These are phyloP conservation scores for Datnioides undecimradiatus DNA, from an alignment of 2,113 vertebrate species.

Conservation along the genomic window DNA sequence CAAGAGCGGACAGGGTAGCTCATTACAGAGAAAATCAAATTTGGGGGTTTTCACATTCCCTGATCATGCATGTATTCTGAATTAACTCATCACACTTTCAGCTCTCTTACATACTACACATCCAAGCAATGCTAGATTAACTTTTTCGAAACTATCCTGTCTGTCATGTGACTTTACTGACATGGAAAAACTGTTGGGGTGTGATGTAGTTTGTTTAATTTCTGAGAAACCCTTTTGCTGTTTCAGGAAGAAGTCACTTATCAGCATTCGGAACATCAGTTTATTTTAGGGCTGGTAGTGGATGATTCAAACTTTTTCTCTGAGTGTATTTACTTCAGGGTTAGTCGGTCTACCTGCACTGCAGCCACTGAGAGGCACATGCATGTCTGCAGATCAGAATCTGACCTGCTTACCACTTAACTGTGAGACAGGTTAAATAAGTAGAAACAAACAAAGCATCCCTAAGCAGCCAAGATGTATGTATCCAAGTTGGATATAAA, in stretches of 20 bases:
- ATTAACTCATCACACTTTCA: too few relatives aligned
- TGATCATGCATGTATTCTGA: too few relatives aligned
- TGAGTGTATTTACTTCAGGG: not conserved
- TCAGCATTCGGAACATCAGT: not conserved
- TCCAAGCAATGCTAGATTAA: too few relatives aligned
- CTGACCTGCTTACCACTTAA: not conserved
- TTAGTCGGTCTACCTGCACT: not conserved
- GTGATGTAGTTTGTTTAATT: not conserved
- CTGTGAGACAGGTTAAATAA: not conserved
- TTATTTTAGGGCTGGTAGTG: not conserved
- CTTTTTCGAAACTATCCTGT: too few relatives aligned
- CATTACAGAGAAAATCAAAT: too few relatives aligned
- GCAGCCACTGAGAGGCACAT: not conserved
- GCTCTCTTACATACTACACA: too few relatives aligned
- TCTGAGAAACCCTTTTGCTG: not conserved
- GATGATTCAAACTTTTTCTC: not conserved
- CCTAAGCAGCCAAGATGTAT: constrained; percentile 4
- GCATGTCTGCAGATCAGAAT: not conserved
- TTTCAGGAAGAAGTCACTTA: constrained; percentile 9
- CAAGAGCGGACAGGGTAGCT: not conserved
- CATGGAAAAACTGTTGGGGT: not conserved
- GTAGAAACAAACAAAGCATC: constrained; percentile 33
- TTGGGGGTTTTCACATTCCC: too few relatives aligned
- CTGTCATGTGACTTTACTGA: not conserved
- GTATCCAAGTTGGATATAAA: not conserved